These are phyloP conservation scores for Pseudoatta argentina DNA, from an alignment of 1,140 invertebrate species.

Conservation along the genomic window DNA sequence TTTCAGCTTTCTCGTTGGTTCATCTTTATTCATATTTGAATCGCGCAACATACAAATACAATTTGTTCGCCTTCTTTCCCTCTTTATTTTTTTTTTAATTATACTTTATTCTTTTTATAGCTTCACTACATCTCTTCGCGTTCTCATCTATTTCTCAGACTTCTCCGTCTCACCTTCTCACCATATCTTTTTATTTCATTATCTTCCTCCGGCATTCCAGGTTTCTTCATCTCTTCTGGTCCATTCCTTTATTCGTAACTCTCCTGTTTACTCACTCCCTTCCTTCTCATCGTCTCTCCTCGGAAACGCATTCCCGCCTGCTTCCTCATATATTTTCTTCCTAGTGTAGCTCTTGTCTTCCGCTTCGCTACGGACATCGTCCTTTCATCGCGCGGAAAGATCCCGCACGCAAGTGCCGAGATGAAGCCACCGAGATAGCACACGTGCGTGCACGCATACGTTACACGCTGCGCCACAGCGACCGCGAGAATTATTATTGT, in stretches of 20 bases:
- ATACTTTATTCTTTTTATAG: constrained; percentile 25
- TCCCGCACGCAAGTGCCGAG: constrained; percentile 47
- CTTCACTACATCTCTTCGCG: background rate
- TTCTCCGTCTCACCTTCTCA: constrained; percentile 30
- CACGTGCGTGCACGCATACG: constrained; percentile 9
- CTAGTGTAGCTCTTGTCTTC: constrained; percentile 31
- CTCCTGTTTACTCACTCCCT: background rate
- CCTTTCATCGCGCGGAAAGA: constrained; percentile 38
- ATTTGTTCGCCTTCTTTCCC: constrained; percentile 4
- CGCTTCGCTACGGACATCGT: constrained; percentile 42
- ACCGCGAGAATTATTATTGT: constrained; percentile 40
- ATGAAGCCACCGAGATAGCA: constrained; percentile 69
- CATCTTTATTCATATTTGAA: background rate
- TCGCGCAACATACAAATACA: background rate
- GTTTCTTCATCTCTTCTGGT: constrained; percentile 27
- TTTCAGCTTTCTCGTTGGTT: background rate
- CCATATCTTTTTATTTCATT: constrained; percentile 9
- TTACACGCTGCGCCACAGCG: background rate
- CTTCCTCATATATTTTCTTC: constrained; percentile 39
- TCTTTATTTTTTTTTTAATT: constrained; percentile 14
- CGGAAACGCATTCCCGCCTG: constrained; percentile 39
- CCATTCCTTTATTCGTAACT: constrained; percentile 33
- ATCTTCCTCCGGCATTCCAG: constrained; percentile 24
- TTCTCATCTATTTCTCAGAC: constrained; percentile 19
- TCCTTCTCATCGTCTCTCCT: background rate